Percentiles rank a stretch among this genome's conserved stretches.
Evolutionary conservation across 2,797 vertebrate genomes (phyloP).

Genomic region (Melopsittacus undulatus): DNA sequence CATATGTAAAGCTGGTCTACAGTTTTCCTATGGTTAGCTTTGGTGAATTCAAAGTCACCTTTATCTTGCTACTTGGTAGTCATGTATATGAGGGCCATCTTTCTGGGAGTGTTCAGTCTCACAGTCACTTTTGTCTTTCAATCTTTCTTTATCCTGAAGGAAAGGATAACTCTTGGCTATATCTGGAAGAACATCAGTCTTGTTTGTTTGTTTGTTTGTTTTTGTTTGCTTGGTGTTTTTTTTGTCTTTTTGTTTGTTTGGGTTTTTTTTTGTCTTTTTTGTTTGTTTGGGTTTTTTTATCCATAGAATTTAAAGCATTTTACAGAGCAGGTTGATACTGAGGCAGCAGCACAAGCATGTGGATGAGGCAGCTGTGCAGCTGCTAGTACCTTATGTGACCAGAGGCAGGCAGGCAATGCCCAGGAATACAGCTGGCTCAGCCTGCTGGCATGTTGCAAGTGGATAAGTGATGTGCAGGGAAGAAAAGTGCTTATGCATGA

Average conservation of each 20-base stretch:
- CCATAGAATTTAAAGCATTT: background rate
- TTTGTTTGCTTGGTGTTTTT: too few species aligned
- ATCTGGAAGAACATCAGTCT: background rate
- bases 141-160: background rate
- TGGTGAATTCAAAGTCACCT: background rate
- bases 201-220: background rate
- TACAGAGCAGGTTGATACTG: background rate
- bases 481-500: background rate
- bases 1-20: accelerated
- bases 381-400: background rate
- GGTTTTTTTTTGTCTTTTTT: too few species aligned
- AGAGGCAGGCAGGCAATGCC: background rate
- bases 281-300: background rate
- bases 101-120: background rate
- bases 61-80: background rate
- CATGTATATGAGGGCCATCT: background rate
- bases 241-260: too few species aligned
- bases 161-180: background rate
- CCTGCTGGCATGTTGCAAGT: background rate
- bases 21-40: background rate
- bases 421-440: background rate
- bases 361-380: background rate
- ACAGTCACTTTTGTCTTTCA: background rate
- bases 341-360: background rate
- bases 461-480: background rate